Evolutionary conservation across 2,113 vertebrate species (phyloP), one percentile per base, ranked within the genome.

Genomic region (Baryphthengus martii): DNA sequence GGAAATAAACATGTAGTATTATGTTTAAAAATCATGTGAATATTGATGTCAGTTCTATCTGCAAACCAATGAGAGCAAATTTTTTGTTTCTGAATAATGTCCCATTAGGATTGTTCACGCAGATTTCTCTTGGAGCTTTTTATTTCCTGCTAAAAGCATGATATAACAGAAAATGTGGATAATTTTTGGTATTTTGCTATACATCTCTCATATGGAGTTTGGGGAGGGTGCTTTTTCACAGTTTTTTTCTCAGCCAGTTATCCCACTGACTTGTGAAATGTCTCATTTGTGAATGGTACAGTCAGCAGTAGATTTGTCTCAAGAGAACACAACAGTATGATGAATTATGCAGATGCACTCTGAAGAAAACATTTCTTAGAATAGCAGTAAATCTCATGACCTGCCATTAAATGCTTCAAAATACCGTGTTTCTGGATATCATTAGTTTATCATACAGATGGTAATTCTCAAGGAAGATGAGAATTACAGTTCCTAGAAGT

Each of bases 361-460:
- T 29, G 73, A 95, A 85, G 89, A 92, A 89, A 91, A 85, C 31
- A 37, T 75, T 47, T 92, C 52, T 87, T 61, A 91, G 33, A 75
- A 67, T 2, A 89, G 49, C 29, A 71, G 17, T 31, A 89, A 79
- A 84, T 91, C 80, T 85, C 44, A 85, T 52, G 16, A 68, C 49
- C 66, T 87, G 37, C 19, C 56, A 81, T 89, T 75, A 65, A 87
- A 74, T 67, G 52, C 24, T 92, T 84, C 63, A 93, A 45, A 92
- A 84, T 39, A 29, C 4, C 35, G 8, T 42, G 15, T 58, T 81
- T 83, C 66, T 94, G 83, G 68, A 52, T 75, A 67, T 56, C 37
- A 75, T 81, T 67, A 97, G 12, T n/a, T 53, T 52, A 78, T 47
- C 17, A 61, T 40, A 55, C 8, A 78, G 45, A 40, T 24, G 3